Percentiles rank a stretch among this genome's conserved stretches.
Evolutionary conservation across 1,140 invertebrate genomes (phyloP).

Genomic region (Musca domestica): DNA sequence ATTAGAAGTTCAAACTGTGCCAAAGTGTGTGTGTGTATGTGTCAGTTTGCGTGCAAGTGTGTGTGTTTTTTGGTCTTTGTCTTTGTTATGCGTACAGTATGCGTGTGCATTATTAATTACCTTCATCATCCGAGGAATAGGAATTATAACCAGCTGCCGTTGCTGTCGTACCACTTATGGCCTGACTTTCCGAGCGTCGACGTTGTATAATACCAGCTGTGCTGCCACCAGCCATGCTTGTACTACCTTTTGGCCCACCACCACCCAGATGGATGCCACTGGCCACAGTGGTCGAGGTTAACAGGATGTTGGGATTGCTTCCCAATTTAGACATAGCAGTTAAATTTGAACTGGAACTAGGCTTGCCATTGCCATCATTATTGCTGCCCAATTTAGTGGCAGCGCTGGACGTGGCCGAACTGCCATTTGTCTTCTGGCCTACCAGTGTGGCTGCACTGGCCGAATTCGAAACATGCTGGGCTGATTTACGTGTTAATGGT

Average conservation of each 20-base stretch:
- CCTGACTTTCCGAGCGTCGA: constrained; percentile 51
- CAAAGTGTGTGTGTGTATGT: too few relatives aligned
- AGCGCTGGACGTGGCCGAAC: constrained; percentile 42
- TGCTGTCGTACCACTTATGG: constrained; percentile 56
- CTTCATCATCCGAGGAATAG: constrained; percentile 85
- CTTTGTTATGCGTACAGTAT: not conserved
- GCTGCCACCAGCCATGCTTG: constrained; percentile 27
- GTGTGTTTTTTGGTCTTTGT: too few relatives aligned
- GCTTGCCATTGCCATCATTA: not conserved
- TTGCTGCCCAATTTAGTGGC: too few relatives aligned
- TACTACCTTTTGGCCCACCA: constrained; percentile 35
- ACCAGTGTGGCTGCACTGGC: constrained; percentile 42
- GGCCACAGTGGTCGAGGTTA: constrained; percentile 46
- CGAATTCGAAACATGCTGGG: not conserved
- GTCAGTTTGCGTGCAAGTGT: too few relatives aligned
- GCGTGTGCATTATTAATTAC: constrained; percentile 54
- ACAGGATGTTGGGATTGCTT: constrained; percentile 49
- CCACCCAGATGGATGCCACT: constrained; percentile 46
- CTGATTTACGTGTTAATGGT: constrained; percentile 73
- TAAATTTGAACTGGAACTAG: constrained; percentile 38
- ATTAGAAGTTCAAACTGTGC: too few relatives aligned
- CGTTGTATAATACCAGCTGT: constrained; percentile 47
- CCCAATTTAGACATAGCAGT: constrained; percentile 54
- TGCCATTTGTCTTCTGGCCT: constrained; percentile 55
- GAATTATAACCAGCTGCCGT: constrained; percentile 66